These are phyloP conservation scores for Ormyrus thymus DNA, from an alignment of 2,888 invertebrate species.

Conservation along the genomic window DNA sequence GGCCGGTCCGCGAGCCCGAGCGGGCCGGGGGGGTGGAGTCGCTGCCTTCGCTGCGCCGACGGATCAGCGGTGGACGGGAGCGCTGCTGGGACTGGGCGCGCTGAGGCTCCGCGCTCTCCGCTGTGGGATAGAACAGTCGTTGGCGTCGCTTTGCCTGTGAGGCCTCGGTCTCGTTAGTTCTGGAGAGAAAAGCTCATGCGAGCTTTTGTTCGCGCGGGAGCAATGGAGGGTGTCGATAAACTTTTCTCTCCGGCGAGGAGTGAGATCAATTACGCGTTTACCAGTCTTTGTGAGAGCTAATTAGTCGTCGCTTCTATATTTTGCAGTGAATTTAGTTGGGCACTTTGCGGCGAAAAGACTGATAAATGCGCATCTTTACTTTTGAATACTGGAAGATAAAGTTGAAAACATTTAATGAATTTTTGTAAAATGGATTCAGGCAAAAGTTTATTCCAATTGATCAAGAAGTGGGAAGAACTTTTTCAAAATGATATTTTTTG, in stretches of 20 bases:
- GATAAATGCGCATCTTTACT: too few relatives aligned
- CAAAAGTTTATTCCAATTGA: too few relatives aligned
- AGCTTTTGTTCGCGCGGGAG: neutral
- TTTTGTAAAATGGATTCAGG: too few relatives aligned
- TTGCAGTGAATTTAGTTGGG: too few relatives aligned
- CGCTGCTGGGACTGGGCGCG: conserved; percentile 39
- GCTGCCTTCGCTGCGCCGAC: conserved; percentile 82
- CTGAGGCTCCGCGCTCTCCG: conserved; percentile 5
- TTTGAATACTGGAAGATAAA: too few relatives aligned
- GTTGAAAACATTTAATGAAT: too few relatives aligned
- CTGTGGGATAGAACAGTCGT: neutral
- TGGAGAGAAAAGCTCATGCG: neutral
- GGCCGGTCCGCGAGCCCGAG: neutral
- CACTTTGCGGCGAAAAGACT: too few relatives aligned
- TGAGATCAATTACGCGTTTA: too few relatives aligned
- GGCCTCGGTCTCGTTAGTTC: neutral
- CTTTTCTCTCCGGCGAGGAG: conserved; percentile 2
- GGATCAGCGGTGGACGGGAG: conserved; percentile 66
- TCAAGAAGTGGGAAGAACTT: too few relatives aligned
- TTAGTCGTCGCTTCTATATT: too few relatives aligned
- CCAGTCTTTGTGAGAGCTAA: too few relatives aligned
- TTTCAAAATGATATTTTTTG: too few relatives aligned
- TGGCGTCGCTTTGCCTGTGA: neutral
- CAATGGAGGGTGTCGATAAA: neutral
- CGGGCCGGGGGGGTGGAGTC: conserved; percentile 23